These are phyloP conservation scores for Macaca mulatta DNA, from an alignment of 2,113 vertebrate genomes.

Conservation along the genomic window DNA sequence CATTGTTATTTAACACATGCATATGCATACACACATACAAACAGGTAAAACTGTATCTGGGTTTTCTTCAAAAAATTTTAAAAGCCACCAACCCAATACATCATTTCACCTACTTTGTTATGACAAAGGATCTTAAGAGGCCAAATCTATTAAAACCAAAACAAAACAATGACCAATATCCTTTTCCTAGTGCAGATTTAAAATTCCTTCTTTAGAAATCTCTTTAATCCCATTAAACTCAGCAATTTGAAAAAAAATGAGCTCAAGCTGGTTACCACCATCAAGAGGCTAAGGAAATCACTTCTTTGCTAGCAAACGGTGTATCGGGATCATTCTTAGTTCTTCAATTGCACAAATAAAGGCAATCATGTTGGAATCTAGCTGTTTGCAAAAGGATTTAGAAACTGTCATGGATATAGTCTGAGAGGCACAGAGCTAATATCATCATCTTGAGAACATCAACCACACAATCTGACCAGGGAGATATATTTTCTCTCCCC, in stretches of 20 bases:
- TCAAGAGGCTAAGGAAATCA: slow-evolving; percentile 1
- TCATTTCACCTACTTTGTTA: not conserved
- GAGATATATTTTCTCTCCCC: not conserved
- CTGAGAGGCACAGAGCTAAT: not conserved
- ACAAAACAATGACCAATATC: not conserved
- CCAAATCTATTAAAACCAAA: not conserved
- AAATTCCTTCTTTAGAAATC: slow-evolving; percentile 40
- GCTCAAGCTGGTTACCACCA: not conserved
- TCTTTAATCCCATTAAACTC: not conserved
- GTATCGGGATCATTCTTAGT: not conserved
- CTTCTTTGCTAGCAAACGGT: not conserved
- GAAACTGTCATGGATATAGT: not conserved
- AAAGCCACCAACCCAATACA: not conserved
- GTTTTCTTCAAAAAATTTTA: not conserved
- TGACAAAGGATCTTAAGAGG: not conserved
- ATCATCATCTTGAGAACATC: not conserved
- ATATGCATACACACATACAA: not conserved
- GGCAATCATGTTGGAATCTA: not conserved
- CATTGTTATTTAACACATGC: not conserved
- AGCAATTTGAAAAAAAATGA: not conserved
- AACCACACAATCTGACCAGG: not conserved
- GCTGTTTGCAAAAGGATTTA: slow-evolving; percentile 17
- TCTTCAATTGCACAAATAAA: slow-evolving; percentile 28
- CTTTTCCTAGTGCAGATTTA: not conserved
- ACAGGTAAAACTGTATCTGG: not conserved